These are phyloP conservation scores for Abrostola triplasia DNA, from an alignment of 2,888 invertebrate species.

Conservation along the genomic window DNA sequence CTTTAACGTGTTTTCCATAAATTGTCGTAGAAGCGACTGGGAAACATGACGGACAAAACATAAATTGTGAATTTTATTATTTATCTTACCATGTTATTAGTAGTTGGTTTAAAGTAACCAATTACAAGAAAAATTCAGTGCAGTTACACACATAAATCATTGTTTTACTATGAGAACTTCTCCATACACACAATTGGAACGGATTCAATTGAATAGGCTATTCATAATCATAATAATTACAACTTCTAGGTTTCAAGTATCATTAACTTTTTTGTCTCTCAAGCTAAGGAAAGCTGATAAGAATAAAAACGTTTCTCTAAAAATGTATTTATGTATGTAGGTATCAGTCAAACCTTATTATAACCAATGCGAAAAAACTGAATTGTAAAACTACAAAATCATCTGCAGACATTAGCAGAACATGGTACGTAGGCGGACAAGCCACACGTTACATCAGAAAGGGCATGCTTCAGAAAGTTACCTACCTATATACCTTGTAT, in stretches of 20 bases:
- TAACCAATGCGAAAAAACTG: neutral
- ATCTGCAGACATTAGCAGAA: neutral
- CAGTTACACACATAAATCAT: too few relatives aligned
- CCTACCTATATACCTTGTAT: slow-evolving; percentile 1
- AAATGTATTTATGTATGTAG: too few relatives aligned
- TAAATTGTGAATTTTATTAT: neutral
- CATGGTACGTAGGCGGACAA: neutral
- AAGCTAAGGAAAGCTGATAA: too few relatives aligned
- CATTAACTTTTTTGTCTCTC: too few relatives aligned
- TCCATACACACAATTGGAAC: too few relatives aligned
- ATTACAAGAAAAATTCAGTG: slow-evolving; percentile 10
- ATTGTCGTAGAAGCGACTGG: slow-evolving; percentile 3
- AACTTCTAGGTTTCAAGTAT: too few relatives aligned
- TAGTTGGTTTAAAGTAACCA: slow-evolving; percentile 4
- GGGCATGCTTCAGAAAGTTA: neutral
- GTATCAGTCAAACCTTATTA: neutral
- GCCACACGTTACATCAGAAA: neutral
- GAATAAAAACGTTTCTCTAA: too few relatives aligned
- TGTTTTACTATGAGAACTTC: too few relatives aligned
- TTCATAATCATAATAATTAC: too few relatives aligned
- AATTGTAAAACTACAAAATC: neutral
- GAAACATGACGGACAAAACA: neutral
- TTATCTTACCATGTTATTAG: neutral
- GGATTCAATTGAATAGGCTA: too few relatives aligned
- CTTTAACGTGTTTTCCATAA: slow-evolving; percentile 8